phyloP scores from a whole-genome alignment of 2,888 invertebrate genomes.

The Antheraea assamensis region DNA sequence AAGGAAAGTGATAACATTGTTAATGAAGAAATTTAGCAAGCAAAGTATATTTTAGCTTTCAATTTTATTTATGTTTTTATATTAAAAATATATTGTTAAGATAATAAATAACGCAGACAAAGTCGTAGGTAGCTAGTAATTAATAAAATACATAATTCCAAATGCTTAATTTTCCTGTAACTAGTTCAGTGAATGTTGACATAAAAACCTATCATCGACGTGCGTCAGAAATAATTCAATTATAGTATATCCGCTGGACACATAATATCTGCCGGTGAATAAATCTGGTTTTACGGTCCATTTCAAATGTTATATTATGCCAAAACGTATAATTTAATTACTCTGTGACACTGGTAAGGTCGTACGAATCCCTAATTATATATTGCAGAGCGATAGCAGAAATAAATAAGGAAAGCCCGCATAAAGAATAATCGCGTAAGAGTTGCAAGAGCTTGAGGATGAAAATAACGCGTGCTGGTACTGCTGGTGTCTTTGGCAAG shows the following conservation, averaged over 20 bases:
- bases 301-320: not conserved
- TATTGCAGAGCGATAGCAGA: not conserved
- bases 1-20: no score
- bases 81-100: no score
- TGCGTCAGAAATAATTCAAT: not conserved
- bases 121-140: no score
- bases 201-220: not conserved
- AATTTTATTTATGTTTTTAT: no score
- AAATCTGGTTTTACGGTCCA: not conserved
- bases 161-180: not conserved
- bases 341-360: not conserved
- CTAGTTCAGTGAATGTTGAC: not conserved
- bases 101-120: no score
- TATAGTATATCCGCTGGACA: not conserved
- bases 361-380: not conserved
- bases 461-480: no score
- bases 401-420: no score
- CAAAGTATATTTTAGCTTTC: no score
- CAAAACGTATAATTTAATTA: slow-evolving; percentile 2
- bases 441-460: no score
- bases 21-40: no score
- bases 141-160: not conserved
- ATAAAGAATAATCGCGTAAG: no score
- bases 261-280: not conserved
- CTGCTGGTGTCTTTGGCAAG: no score